Conservation (phyloP, 2,888 invertebrate genomes). For the Torymus auratus region DNA sequence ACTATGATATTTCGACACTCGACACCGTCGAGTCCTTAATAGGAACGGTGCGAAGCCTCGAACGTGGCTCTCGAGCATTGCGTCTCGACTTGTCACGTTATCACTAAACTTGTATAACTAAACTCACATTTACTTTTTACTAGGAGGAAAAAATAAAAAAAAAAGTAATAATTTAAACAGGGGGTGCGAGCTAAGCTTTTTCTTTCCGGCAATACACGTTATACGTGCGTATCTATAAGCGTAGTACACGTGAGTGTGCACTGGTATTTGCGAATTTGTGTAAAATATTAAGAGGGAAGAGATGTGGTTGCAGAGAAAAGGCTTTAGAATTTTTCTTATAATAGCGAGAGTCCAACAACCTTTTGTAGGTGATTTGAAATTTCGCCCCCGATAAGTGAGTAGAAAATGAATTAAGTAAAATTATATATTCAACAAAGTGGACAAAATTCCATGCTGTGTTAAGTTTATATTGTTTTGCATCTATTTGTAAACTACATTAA, state of each 20-base stretch:
- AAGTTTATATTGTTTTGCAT: constrained; percentile 25
- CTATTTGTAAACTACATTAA: constrained; percentile 10
- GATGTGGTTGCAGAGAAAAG: constrained; percentile 12
- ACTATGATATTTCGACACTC: constrained; percentile 36
- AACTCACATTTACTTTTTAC: constrained; percentile 49
- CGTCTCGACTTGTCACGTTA: constrained; percentile 31
- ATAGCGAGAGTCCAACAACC: constrained; percentile 39
- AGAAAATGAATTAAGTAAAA: constrained; percentile 1
- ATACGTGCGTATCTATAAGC: constrained; percentile 41
- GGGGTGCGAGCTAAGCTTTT: constrained; percentile 34
- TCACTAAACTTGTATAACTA: constrained; percentile 48
- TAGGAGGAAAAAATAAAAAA: constrained; percentile 30
- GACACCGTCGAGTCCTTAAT: constrained; percentile 12
- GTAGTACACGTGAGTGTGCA: constrained; percentile 40
- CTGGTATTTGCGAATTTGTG: constrained; percentile 37
- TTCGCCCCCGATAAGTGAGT: constrained; percentile 20
- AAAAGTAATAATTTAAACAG: constrained; percentile 34
- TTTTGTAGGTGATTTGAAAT: constrained; percentile 54
- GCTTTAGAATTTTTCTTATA: constrained; percentile 40
- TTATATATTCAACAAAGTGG: constrained; percentile 5
- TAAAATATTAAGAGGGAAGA: constrained; percentile 45
- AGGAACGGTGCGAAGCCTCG: constrained; percentile 30
- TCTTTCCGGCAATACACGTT: constrained; percentile 48
- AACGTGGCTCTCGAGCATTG: constrained; percentile 34
- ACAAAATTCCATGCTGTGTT: constrained; percentile 17